Evolutionary conservation across 2,888 invertebrate genomes (phyloP).

Genomic region (Andrena trimmerana): DNA sequence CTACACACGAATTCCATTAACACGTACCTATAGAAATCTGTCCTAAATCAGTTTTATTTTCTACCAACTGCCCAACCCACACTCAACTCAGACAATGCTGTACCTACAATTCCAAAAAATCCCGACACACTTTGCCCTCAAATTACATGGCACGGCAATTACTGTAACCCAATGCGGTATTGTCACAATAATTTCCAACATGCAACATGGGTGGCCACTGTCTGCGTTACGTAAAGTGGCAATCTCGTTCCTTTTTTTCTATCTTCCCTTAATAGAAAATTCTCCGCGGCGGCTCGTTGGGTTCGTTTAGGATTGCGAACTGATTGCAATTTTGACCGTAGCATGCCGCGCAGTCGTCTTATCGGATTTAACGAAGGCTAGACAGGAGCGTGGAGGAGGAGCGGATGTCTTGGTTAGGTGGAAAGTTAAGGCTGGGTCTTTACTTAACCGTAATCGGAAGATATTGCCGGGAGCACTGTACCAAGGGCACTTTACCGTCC

Average conservation of each 20-base stretch:
- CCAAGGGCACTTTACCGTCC: constrained; percentile 84
- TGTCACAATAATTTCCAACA: background rate
- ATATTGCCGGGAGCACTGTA: constrained; percentile 84
- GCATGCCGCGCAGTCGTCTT: constrained; percentile 71
- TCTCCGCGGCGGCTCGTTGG: constrained; percentile 46
- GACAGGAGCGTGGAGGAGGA: constrained; percentile 46
- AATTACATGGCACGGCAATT: too few species aligned
- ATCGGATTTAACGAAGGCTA: constrained; percentile 69
- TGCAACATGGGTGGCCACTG: background rate
- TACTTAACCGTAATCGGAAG: constrained; percentile 85
- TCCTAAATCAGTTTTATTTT: too few species aligned
- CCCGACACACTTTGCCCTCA: too few species aligned
- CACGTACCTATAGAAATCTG: too few species aligned
- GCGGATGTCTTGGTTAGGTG: constrained; percentile 75
- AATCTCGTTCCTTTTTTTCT: constrained; percentile 36
- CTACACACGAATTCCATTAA: too few species aligned
- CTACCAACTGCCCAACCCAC: too few species aligned
- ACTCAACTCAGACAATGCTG: too few species aligned
- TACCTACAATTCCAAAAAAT: too few species aligned
- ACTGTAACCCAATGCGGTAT: too few species aligned
- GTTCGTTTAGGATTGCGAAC: constrained; percentile 72
- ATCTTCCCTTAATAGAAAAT: constrained; percentile 34
- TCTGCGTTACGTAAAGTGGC: constrained; percentile 13
- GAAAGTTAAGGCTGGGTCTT: constrained; percentile 80
- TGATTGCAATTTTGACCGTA: constrained; percentile 80